Conservation (phyloP, 1,140 invertebrate species). For the Zaprionus kolodkinae region DNA sequence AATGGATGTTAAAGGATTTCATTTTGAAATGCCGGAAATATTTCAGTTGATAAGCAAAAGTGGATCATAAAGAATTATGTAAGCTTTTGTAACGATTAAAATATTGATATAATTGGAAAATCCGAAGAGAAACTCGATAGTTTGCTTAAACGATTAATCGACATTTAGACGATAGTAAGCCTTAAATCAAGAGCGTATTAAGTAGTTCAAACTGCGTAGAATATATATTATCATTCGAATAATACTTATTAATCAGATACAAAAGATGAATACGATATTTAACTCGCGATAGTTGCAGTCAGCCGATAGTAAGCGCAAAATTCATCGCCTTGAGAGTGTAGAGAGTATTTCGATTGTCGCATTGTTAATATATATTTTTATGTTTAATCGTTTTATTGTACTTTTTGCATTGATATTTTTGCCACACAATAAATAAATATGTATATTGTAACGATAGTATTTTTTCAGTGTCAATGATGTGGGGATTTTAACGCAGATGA, state of each 20-base stretch:
- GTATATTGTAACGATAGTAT: conserved; percentile 45
- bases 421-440: conserved; percentile 31
- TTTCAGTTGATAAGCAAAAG: conserved; percentile 4
- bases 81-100: not conserved
- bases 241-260: too few relatives aligned
- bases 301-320: not conserved
- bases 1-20: not conserved
- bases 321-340: not conserved
- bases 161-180: not conserved
- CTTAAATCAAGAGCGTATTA: not conserved
- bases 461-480: conserved; percentile 40
- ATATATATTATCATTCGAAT: too few relatives aligned
- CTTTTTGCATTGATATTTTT: conserved; percentile 14
- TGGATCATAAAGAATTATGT: not conserved
- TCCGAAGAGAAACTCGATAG: too few relatives aligned
- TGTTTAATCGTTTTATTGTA: not conserved
- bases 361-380: not conserved
- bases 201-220: not conserved
- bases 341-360: conserved; percentile 10
- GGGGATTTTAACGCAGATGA: conserved; percentile 19
- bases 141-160: not conserved
- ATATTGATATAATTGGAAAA: not conserved
- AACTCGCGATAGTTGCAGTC: not conserved
- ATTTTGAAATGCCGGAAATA: conserved; percentile 30
- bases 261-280: not conserved